phyloP scores from a whole-genome alignment of 2,888 invertebrate genomes.

The Pediacus dermestoides region DNA sequence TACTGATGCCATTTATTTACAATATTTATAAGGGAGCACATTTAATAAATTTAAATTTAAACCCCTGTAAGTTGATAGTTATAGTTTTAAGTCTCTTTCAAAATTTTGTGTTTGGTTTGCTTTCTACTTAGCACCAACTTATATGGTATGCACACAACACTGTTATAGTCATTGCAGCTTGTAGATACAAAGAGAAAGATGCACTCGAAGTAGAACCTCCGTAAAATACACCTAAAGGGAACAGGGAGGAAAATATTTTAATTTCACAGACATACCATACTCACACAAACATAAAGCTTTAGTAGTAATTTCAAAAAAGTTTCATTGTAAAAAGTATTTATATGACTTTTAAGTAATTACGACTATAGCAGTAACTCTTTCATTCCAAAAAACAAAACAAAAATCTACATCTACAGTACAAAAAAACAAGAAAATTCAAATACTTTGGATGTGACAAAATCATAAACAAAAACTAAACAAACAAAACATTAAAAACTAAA shows the following conservation, averaged over 20 bases:
- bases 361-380: no score
- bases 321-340: not conserved
- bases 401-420: no score
- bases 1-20: conserved; percentile 24
- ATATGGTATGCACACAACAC: conserved; percentile 37
- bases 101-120: not conserved
- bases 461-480: conserved; percentile 5
- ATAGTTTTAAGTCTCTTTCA: conserved; percentile 11
- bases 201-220: conserved; percentile 43
- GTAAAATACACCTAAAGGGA: conserved; percentile 37
- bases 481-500: conserved; percentile 15
- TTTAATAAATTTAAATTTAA: conserved; percentile 25
- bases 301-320: not conserved
- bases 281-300: conserved; percentile 7
- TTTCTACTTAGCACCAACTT: conserved; percentile 31
- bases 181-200: conserved; percentile 41
- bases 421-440: no score
- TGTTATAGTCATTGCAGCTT: conserved; percentile 44
- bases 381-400: no score
- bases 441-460: no score
- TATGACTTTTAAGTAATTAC: no score
- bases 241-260: conserved; percentile 10
- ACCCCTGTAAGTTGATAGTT: conserved; percentile 23
- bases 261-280: no score
- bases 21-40: conserved; percentile 29